Base-by-base conservation (phyloP, 2,888 invertebrate genomes). In the Philhelius pedissequus region DNA sequence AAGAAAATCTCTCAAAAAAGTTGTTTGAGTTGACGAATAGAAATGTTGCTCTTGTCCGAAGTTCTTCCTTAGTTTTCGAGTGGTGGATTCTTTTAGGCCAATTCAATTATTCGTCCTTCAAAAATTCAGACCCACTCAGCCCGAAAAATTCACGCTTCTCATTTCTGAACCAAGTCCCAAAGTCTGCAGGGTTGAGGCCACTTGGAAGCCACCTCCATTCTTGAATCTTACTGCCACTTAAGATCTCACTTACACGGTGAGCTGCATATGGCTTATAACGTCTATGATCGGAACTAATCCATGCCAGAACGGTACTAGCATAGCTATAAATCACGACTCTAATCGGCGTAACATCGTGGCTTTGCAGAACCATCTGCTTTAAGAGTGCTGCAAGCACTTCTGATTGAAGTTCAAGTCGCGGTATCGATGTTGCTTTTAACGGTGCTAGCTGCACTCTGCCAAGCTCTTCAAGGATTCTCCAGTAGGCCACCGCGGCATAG, bases 261-360 rank as follows among this genome's bases (percentile, higher is more conserved):
- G 79, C 74, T n/a, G 75, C 70, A 9, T 50, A 84, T 3, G 74
- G 71, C 27, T 78, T 78, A 43, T 87, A 86, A 25, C 74, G 75
- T 64, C 87, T 66, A 7, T 86, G 82, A 30, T 87, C 86, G 5
- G 87, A 87, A 52, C 75, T 48, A 18, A 88, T 71, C 87, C 87
- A 88, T 27, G 74, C 52, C n/a, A 88, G 27, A 8, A 86, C 64
- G 0, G 70, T 80, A 6, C 43, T 27, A 0, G 76, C 40, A 8
- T 40, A 7, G 3, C 40, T 40, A 15, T 15, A 83, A 25, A 82
- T 76, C 5, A 66, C 22, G 3, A 60, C 18, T 20, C 52, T 18
- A 1, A 13, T 20, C 22, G 76, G 45, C 6, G 27, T 56, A 3
- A 76, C n/a, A 9, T 50, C 40, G 15, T 83, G 66, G 13, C 69